Percentiles rank a stretch among this genome's conserved stretches.
These are phyloP conservation scores for Scylla paramamosain DNA, from an alignment of 1,140 invertebrate genomes.

Conservation along the genomic window DNA sequence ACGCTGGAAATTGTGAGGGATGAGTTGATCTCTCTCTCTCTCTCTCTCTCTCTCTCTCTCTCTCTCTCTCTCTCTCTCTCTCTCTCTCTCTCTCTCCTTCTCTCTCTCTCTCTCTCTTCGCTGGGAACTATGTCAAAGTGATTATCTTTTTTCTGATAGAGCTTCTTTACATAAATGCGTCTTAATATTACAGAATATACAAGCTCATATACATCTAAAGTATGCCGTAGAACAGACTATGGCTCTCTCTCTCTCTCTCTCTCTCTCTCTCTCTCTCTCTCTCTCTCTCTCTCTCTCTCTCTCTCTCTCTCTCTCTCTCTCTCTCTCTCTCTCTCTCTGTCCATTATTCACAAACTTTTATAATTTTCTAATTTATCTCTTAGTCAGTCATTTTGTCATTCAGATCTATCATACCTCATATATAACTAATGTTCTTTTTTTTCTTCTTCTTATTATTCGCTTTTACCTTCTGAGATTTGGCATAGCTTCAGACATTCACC, in stretches of 20 bases:
- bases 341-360: background rate
- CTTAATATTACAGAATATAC: no score
- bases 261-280: slow-evolving; percentile 33
- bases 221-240: no score
- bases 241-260: slow-evolving; percentile 55
- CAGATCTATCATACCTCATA: background rate
- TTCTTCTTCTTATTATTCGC: background rate
- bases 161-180: no score
- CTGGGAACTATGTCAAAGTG: background rate
- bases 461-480: no score
- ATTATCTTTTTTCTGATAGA: background rate
- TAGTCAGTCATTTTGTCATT: no score
- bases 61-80: slow-evolving; percentile 42
- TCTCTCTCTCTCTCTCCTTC: slow-evolving; percentile 11
- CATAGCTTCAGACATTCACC: no score
- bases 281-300: slow-evolving; percentile 36
- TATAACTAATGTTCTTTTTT: background rate
- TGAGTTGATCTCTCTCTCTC: slow-evolving; percentile 43
- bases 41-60: slow-evolving; percentile 46
- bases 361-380: no score
- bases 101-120: slow-evolving; percentile 46
- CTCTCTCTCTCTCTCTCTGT: slow-evolving; percentile 46
- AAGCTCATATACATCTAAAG: no score
- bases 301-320: slow-evolving; percentile 36
- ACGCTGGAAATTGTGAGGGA: background rate